Evolutionary conservation across 1,140 invertebrate species (phyloP).

Genomic region (Centruroides vittatus): DNA sequence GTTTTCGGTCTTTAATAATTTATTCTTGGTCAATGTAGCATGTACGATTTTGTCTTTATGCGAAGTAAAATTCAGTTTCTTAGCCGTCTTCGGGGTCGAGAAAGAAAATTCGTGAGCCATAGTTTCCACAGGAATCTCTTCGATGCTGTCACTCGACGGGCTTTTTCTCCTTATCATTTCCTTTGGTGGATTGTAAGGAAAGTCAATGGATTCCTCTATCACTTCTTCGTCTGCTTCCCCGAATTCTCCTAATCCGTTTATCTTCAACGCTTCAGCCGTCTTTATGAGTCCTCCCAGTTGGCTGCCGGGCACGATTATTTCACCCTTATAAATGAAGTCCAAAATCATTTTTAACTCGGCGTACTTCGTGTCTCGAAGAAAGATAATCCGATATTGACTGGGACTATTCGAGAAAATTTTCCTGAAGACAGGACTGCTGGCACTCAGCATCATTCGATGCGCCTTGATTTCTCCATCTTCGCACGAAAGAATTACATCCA

Average conservation of each 20-base stretch:
- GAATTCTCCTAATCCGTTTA: slow-evolving; percentile 69
- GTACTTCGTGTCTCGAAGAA: slow-evolving; percentile 80
- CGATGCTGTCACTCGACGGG: too few relatives aligned
- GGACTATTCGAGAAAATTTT: slow-evolving; percentile 77
- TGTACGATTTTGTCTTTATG: too few relatives aligned
- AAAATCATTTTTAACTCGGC: slow-evolving; percentile 79
- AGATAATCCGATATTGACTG: slow-evolving; percentile 74
- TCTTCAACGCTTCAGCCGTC: slow-evolving; percentile 78
- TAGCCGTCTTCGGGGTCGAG: too few relatives aligned
- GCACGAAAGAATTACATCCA: slow-evolving; percentile 81
- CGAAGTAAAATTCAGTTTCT: too few relatives aligned
- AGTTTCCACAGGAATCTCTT: too few relatives aligned
- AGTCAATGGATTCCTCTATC: too few relatives aligned
- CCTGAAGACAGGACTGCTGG: slow-evolving; percentile 88
- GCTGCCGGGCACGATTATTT: slow-evolving; percentile 83
- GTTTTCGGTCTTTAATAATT: too few relatives aligned
- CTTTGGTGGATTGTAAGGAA: too few relatives aligned
- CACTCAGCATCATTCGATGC: slow-evolving; percentile 83
- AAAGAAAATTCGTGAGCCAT: too few relatives aligned
- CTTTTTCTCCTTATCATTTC: too few relatives aligned
- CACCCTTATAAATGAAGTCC: slow-evolving; percentile 85
- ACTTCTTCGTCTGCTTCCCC: too few relatives aligned
- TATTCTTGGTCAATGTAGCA: too few relatives aligned
- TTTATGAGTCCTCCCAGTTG: slow-evolving; percentile 72
- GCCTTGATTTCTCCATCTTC: slow-evolving; percentile 80